Evolutionary conservation across 2,888 invertebrate genomes (phyloP).

Genomic region (Aphodius sticticus): DNA sequence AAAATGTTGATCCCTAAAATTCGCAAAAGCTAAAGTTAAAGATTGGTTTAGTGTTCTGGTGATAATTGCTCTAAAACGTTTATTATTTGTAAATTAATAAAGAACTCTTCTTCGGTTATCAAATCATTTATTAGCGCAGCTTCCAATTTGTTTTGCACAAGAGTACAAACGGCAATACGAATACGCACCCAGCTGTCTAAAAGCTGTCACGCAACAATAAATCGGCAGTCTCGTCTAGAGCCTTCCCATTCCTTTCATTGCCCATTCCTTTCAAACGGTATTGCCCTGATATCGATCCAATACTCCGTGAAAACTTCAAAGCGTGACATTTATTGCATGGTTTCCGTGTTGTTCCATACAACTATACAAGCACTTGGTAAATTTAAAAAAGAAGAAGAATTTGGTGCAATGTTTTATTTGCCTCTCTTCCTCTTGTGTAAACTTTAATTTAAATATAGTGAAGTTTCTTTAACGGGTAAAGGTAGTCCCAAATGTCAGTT

Average conservation of each 20-base stretch:
- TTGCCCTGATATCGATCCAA: background rate
- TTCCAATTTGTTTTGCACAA: no score
- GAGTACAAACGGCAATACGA: background rate
- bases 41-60: no score
- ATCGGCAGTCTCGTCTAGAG: background rate
- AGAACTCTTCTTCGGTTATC: no score
- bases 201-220: background rate
- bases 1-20: no score
- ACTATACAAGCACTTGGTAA: no score
- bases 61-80: no score
- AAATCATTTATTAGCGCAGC: no score
- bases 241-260: background rate
- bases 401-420: background rate
- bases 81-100: no score
- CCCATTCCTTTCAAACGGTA: background rate
- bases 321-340: background rate
- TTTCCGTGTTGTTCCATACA: background rate
- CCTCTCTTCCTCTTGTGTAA: background rate
- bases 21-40: no score
- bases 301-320: background rate
- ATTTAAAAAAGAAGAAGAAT: background rate
- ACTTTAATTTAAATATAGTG: background rate
- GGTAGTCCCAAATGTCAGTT: no score
- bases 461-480: no score
- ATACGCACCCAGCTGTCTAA: background rate